phyloP scores from a whole-genome alignment of 1,140 invertebrate genomes.

The Lasaia peninsularis region DNA sequence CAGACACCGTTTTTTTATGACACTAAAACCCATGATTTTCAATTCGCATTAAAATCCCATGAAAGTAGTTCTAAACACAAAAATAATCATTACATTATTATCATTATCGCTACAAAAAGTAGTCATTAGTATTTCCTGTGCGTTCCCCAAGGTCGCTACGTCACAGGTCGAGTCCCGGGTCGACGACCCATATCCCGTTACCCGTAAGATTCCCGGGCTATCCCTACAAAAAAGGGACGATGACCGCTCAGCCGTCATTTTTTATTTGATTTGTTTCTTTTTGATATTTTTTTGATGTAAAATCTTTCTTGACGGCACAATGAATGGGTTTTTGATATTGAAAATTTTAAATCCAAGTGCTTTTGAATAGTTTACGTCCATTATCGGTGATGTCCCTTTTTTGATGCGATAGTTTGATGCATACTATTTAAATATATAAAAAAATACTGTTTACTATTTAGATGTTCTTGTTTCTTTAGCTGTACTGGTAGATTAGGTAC shows the following conservation, averaged over 20 bases:
- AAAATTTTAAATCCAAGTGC: too few species aligned
- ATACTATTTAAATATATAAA: not conserved
- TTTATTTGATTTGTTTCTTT: slow-evolving; percentile 6
- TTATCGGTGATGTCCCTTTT: too few species aligned
- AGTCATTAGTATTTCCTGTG: slow-evolving; percentile 8
- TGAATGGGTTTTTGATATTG: slow-evolving; percentile 1
- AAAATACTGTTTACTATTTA: too few species aligned
- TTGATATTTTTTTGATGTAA: slow-evolving; percentile 7
- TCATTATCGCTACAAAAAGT: not conserved
- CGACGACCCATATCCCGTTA: slow-evolving; percentile 38
- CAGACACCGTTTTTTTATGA: too few species aligned
- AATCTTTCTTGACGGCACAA: not conserved
- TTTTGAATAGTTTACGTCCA: too few species aligned
- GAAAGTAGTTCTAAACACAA: too few species aligned
- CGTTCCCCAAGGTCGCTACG: slow-evolving; percentile 34
- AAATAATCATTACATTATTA: not conserved
- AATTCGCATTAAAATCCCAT: too few species aligned
- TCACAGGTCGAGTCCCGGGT: slow-evolving; percentile 24
- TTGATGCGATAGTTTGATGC: not conserved
- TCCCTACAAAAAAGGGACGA: slow-evolving; percentile 36
- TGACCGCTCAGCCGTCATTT: slow-evolving; percentile 24
- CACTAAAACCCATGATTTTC: too few species aligned
- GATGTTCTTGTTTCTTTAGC: too few species aligned
- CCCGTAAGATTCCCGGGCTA: slow-evolving; percentile 35
- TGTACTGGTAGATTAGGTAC: too few species aligned